Percentiles rank a stretch among this genome's conserved stretches.
These are phyloP conservation scores for Potamarius usumacintae DNA, from an alignment of 2,113 vertebrate genomes.

Conservation along the genomic window DNA sequence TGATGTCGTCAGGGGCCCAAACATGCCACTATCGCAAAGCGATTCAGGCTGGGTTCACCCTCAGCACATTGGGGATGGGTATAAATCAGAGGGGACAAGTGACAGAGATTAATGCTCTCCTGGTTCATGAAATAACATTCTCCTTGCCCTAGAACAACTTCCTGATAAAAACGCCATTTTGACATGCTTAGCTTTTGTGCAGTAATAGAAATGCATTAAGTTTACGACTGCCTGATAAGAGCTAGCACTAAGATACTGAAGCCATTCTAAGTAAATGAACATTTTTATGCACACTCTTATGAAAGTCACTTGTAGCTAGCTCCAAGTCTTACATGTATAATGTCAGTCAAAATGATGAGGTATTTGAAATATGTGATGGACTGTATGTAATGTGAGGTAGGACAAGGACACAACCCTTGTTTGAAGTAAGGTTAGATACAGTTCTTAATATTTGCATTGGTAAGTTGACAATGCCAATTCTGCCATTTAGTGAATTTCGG, in stretches of 20 bases:
- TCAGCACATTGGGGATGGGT: constrained; percentile 69
- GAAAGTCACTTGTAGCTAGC: constrained; percentile 2
- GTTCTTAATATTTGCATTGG: neutral
- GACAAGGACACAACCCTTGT: constrained; percentile 16
- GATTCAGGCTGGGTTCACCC: constrained; percentile 64
- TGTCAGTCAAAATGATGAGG: constrained; percentile 53
- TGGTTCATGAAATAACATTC: constrained; percentile 70
- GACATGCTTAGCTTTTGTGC: constrained; percentile 65
- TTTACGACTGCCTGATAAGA: constrained; percentile 69
- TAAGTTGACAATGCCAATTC: neutral
- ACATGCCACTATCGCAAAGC: constrained; percentile 68
- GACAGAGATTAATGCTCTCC: constrained; percentile 75
- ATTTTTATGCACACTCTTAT: constrained; percentile 15
- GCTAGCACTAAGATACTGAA: constrained; percentile 27
- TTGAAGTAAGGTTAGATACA: neutral
- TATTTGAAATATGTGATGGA: constrained; percentile 52
- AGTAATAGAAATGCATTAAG: constrained; percentile 75
- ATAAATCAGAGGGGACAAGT: constrained; percentile 78
- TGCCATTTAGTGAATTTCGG: neutral
- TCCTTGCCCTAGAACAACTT: constrained; percentile 72
- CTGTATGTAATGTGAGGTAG: constrained; percentile 62
- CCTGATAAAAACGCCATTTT: constrained; percentile 71
- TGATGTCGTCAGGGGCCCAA: constrained; percentile 58
- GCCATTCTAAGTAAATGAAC: constrained; percentile 63
- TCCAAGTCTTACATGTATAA: constrained; percentile 58